A percentile compares a stretch with the other conserved stretches of the same genome.
phyloP scores from a whole-genome alignment of 2,113 vertebrate genomes.

The Piprites chloris region DNA sequence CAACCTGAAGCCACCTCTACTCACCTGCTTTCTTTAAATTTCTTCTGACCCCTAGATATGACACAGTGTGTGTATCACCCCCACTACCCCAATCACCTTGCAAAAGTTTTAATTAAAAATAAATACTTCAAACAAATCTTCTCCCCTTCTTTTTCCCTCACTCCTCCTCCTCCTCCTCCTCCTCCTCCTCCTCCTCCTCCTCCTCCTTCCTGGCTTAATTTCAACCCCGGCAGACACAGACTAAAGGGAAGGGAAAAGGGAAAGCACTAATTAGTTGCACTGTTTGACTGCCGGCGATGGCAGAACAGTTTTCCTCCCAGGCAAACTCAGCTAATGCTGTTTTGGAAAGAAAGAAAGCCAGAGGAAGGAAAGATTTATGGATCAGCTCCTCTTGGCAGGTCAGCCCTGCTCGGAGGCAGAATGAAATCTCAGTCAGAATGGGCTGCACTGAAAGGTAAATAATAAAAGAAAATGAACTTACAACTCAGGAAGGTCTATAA shows the following conservation, averaged over 20 bases:
- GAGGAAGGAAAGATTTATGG: constrained; percentile 65
- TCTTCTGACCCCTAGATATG: neutral
- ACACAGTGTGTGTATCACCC: neutral
- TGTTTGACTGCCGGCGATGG: constrained; percentile 38
- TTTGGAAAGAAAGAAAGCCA: constrained; percentile 50
- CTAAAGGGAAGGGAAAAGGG: constrained; percentile 9
- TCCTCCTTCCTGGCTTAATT: neutral
- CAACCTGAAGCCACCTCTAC: neutral
- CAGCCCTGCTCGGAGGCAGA: constrained; percentile 46
- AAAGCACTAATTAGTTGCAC: constrained; percentile 61
- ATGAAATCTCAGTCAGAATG: constrained; percentile 26
- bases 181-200: neutral
- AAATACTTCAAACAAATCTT: neutral
- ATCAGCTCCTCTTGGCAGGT: constrained; percentile 56
- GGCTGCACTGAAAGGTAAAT: constrained; percentile 47
- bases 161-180: neutral
- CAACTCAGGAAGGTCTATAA: constrained; percentile 38
- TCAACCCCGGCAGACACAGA: constrained; percentile 4
- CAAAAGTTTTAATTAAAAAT: neutral
- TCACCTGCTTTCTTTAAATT: neutral
- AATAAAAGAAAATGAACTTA: constrained; percentile 54
- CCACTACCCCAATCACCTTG: neutral
- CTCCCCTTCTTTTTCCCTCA: neutral
- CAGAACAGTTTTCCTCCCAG: constrained; percentile 48
- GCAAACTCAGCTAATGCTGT: constrained; percentile 54